Conservation (phyloP, 2,113 vertebrate genomes). For the Nestor notabilis region DNA sequence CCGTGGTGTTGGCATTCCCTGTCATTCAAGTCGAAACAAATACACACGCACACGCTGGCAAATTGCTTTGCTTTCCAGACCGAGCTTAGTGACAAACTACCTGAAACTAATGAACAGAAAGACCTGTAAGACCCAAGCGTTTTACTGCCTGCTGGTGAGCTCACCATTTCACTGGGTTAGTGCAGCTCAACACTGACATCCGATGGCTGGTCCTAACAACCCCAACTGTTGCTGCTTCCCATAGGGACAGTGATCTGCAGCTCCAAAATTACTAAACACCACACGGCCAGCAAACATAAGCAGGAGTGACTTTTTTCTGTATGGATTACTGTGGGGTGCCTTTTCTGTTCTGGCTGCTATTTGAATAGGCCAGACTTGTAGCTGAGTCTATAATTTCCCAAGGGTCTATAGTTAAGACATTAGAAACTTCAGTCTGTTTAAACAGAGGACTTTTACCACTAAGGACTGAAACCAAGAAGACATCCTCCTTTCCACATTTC, state of each 20-base stretch:
- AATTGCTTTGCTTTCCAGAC: background rate
- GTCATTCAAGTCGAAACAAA: background rate
- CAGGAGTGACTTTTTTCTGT: background rate
- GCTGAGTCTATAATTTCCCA: background rate
- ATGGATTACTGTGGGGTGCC: background rate
- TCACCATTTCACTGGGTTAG: rapidly evolving
- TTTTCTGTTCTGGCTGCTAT: background rate
- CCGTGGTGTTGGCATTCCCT: background rate
- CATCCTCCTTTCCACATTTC: background rate
- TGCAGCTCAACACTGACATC: constrained; percentile 58
- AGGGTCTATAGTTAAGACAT: background rate
- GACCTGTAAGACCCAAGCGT: background rate
- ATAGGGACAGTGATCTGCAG: background rate
- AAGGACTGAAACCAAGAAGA: background rate
- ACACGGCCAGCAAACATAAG: background rate
- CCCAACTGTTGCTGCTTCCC: background rate
- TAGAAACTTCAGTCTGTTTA: background rate
- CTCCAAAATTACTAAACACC: background rate
- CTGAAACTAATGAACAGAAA: background rate
- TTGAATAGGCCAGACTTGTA: background rate
- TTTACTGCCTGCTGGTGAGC: background rate
- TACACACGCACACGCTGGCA: rapidly evolving
- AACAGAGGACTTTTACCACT: background rate
- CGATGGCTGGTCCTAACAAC: background rate
- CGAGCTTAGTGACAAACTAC: background rate